phyloP scores from a whole-genome alignment of 2,888 invertebrate species.

The Acanthosepion esculentum region DNA sequence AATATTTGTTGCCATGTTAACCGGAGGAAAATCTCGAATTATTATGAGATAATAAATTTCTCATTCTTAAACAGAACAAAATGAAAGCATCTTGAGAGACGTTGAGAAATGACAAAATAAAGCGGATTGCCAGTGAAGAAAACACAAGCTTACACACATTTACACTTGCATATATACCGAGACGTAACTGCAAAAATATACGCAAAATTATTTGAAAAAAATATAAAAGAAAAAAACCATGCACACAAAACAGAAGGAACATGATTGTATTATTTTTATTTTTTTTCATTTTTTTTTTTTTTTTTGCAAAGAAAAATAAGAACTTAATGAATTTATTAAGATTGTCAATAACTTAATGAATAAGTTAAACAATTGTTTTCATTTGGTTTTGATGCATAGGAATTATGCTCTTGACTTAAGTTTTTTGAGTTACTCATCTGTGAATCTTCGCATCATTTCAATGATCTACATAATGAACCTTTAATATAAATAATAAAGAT shows the following conservation, averaged over 20 bases:
- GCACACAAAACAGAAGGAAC: neutral
- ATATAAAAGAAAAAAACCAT: neutral
- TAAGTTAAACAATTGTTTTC: neutral
- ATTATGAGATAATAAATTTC: neutral
- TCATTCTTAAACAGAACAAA: neutral
- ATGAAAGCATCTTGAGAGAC: neutral
- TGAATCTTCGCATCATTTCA: neutral
- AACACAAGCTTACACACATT: neutral
- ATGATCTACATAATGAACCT: neutral
- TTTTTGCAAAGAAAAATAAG: neutral
- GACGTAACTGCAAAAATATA: neutral
- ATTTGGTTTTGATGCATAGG: neutral
- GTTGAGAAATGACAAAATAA: neutral
- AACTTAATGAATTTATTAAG: neutral
- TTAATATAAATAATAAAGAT: neutral
- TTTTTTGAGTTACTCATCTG: neutral
- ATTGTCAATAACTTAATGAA: neutral
- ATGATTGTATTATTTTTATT: too few species aligned
- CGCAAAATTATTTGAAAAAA: neutral
- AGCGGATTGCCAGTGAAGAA: neutral
- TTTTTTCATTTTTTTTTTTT: too few species aligned
- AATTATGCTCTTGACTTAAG: neutral
- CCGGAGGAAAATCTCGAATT: neutral
- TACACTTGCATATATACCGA: neutral
- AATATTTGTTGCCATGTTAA: neutral